Evolutionary conservation across 2,797 vertebrate genomes (phyloP).

Genomic region (Amblyopsis hoosieri): DNA sequence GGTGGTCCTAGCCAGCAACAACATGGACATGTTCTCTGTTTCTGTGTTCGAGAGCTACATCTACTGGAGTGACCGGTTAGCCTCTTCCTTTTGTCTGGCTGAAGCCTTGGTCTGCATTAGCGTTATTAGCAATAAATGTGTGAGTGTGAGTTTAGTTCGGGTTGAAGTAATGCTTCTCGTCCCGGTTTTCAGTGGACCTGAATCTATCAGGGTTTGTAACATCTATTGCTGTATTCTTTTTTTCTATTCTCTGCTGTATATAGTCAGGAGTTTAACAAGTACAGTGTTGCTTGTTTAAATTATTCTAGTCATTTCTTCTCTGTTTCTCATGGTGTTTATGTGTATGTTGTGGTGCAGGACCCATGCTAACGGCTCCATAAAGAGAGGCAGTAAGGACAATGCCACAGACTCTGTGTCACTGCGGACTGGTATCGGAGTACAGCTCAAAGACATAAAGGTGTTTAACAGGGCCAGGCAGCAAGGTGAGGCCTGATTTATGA

Average conservation of each 20-base stretch:
- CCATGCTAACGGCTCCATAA: constrained; percentile 96
- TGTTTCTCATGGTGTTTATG: constrained; percentile 11
- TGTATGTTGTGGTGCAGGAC: constrained; percentile 74
- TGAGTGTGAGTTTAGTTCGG: not conserved
- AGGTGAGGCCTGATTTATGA: constrained; percentile 67
- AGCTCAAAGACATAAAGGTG: constrained; percentile 98
- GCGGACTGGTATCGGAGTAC: constrained; percentile 92
- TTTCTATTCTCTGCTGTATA: too few species aligned
- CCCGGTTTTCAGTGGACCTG: too few species aligned
- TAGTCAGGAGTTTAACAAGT: too few species aligned
- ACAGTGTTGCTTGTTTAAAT: too few species aligned
- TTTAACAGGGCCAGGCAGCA: constrained; percentile 94
- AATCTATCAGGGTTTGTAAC: too few species aligned
- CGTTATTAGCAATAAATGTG: not conserved
- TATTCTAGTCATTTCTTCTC: not conserved
- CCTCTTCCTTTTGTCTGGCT: not conserved
- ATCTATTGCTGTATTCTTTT: too few species aligned
- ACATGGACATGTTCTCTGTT: constrained; percentile 99
- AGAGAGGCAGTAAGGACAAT: constrained; percentile 94
- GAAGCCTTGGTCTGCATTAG: not conserved
- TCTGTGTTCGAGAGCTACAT: constrained; percentile 96
- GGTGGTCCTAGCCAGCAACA: constrained; percentile 91
- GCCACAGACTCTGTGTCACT: constrained; percentile 92
- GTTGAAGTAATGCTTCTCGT: too few species aligned
- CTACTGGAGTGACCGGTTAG: constrained; percentile 96